Percentiles rank a stretch among this genome's conserved stretches.
Evolutionary conservation across 1,140 invertebrate species (phyloP).

Genomic region (Elymnias hypermnestra): DNA sequence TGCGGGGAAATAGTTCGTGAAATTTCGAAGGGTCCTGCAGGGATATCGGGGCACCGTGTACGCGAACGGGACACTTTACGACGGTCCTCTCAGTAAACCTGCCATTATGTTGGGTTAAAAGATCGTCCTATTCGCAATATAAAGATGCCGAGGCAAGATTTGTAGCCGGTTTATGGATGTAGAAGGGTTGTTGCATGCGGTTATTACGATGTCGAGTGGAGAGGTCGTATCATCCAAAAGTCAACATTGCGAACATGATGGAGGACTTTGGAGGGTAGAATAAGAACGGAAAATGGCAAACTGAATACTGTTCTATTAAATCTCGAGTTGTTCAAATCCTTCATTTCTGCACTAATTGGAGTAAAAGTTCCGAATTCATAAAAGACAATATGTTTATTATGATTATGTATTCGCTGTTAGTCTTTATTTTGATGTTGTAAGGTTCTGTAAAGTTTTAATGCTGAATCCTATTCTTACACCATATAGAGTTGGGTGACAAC

Average conservation of each 20-base stretch:
- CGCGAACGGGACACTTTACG: conserved; percentile 62
- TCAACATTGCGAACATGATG: conserved; percentile 68
- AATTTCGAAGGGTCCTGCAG: conserved; percentile 63
- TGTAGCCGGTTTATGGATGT: conserved; percentile 71
- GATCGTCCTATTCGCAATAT: conserved; percentile 66
- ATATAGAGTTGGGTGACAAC: too few species aligned
- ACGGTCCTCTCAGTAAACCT: conserved; percentile 70
- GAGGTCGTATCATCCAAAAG: conserved; percentile 65
- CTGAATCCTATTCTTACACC: too few species aligned
- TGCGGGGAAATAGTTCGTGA: conserved; percentile 72
- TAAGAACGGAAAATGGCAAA: conserved; percentile 39
- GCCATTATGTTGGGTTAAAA: conserved; percentile 72
- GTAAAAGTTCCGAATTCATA: too few species aligned
- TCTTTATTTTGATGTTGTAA: too few species aligned
- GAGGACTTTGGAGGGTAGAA: conserved; percentile 55
- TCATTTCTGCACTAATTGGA: too few species aligned
- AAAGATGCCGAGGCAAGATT: conserved; percentile 73
- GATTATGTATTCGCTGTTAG: too few species aligned
- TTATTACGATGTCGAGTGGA: conserved; percentile 67
- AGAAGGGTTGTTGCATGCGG: conserved; percentile 68
- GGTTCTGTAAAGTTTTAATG: too few species aligned
- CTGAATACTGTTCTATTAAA: conserved; percentile 31
- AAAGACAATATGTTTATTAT: too few species aligned
- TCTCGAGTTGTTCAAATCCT: too few species aligned
- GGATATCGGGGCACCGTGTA: conserved; percentile 23